Percentiles rank a stretch among this genome's conserved stretches.
Conservation (phyloP, 2,888 invertebrate species). For the Oligia latruncula region DNA sequence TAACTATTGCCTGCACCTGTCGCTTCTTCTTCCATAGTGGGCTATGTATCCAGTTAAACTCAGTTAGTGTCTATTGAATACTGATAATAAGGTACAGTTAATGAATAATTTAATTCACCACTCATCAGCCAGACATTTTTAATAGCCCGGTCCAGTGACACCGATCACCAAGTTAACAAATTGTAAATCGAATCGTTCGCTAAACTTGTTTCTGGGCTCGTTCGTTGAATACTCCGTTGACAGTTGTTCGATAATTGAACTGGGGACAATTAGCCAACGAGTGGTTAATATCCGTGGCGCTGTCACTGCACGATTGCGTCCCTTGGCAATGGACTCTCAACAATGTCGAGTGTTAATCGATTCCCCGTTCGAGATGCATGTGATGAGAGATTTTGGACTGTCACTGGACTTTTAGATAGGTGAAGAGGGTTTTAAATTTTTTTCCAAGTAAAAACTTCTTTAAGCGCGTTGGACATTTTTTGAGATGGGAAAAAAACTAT, state of each 20-base stretch:
- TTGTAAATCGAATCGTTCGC: conserved; percentile 72
- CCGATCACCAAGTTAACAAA: conserved; percentile 66
- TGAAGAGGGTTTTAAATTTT: conserved; percentile 25
- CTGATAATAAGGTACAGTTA: neutral
- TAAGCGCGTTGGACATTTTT: no score
- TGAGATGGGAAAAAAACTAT: no score
- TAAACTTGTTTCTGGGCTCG: conserved; percentile 78
- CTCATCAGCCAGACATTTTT: conserved; percentile 29
- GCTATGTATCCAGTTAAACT: neutral
- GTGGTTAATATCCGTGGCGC: conserved; percentile 87
- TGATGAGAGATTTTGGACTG: conserved; percentile 66
- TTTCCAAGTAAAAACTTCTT: no score
- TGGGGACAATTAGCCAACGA: conserved; percentile 88
- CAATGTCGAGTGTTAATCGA: conserved; percentile 84
- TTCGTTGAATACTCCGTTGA: conserved; percentile 79
- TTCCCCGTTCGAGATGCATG: conserved; percentile 73
- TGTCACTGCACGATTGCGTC: conserved; percentile 84
- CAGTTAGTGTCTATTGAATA: neutral
- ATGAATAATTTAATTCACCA: conserved; percentile 1
- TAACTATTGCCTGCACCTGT: neutral
- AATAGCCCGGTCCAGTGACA: conserved; percentile 35
- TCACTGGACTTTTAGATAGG: conserved; percentile 50
- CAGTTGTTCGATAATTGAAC: conserved; percentile 89
- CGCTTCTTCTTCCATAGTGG: neutral
- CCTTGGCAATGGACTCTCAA: conserved; percentile 81